Evolutionary conservation across 2,888 invertebrate genomes (phyloP), one percentile per base, ranked within the genome.

Genomic region (Julus scandinavius): DNA sequence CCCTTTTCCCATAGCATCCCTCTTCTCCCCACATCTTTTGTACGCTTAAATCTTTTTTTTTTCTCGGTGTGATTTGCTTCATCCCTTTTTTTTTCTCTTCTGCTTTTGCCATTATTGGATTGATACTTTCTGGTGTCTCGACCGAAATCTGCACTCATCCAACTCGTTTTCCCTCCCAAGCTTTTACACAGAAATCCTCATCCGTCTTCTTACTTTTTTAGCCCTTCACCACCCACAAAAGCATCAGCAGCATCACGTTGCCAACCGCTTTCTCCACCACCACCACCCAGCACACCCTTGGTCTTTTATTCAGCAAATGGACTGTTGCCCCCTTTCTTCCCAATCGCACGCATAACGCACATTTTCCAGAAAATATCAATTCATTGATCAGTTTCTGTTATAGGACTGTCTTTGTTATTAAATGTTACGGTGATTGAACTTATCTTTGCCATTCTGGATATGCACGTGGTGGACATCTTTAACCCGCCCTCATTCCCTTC

Each of bases 61-160:
- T 72, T 29, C 29, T 72, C 3, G n/a, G 72, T 72, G 72, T n/a
- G 72, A 72, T 72, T 72, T 72, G 72, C 72, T 72, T 72, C 72
- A 72, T 72, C 72, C 20, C 29, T 29, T 29, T 72, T 72, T 72
- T 72, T 29, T 58, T n/a, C n/a, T 58, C n/a, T n/a, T 58, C 72
- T 72, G 72, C 72, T 72, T 72, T 72, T 29, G 72, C 72, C 72
- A 72, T 72, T 72, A 72, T 72, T 72, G 72, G 72, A 72, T 58
- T 58, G 58, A 58, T 58, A 58, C 58, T 58, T 58, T 58, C 58
- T 72, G 72, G 29, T 72, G 72, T 72, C 72, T 72, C 29, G 72
- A 72, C 72, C 72, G 72, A 72, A 72, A 72, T 72, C 72, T 72
- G 72, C 29, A 72, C 72, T 72, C 72, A 72, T 72, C 72, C 72